Conservation (phyloP, 2,888 invertebrate genomes). For the Spialia ferax region DNA sequence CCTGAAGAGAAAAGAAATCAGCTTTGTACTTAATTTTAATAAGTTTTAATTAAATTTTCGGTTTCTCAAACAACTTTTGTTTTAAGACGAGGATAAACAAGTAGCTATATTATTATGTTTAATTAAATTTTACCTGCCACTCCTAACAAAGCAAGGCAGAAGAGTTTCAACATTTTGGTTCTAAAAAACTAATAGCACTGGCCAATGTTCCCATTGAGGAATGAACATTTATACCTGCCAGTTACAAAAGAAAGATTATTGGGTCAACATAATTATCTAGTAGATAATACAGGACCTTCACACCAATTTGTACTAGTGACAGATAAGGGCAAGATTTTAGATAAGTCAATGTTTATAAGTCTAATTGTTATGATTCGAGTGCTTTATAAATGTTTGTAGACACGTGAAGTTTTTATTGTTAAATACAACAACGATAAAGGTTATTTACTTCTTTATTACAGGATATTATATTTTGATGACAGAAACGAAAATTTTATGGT, state of each 20-base stretch:
- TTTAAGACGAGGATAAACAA: background rate
- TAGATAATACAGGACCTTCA: conserved; percentile 74
- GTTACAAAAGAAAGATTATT: conserved; percentile 70
- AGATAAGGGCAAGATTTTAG: conserved; percentile 49
- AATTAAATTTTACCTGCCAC: conserved; percentile 53
- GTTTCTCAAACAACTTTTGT: background rate
- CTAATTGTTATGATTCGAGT: conserved; percentile 45
- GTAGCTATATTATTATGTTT: background rate
- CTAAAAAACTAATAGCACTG: conserved; percentile 46
- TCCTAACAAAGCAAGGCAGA: conserved; percentile 52
- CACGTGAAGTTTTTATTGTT: conserved; percentile 38
- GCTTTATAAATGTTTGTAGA: conserved; percentile 41
- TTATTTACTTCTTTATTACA: conserved; percentile 17
- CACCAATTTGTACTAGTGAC: conserved; percentile 70
- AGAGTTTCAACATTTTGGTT: conserved; percentile 57
- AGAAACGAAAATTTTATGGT: background rate
- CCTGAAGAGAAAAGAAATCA: background rate
- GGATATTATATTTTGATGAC: background rate
- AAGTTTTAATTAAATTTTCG: background rate
- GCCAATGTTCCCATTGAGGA: conserved; percentile 40
- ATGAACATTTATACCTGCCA: conserved; percentile 65
- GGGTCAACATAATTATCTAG: conserved; percentile 67
- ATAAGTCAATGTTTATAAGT: conserved; percentile 41
- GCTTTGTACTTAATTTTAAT: background rate
- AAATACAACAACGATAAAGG: conserved; percentile 17